Evolutionary conservation across 2,113 vertebrate genomes (phyloP).

Genomic region (Ageneiosus marmoratus): DNA sequence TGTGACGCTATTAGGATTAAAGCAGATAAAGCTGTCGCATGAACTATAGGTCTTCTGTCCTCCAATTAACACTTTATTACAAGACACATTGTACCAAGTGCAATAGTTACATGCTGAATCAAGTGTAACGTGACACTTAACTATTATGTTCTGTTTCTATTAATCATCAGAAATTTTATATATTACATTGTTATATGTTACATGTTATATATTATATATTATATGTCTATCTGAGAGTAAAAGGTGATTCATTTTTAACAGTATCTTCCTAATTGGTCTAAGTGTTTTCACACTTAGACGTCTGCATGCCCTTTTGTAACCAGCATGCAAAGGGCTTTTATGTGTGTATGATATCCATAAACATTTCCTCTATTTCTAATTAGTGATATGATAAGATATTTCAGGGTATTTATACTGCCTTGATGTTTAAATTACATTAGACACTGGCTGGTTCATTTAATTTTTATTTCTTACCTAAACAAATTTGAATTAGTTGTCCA

Average conservation of each 20-base stretch:
- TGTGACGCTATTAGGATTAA: constrained; percentile 61
- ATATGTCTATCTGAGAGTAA: neutral
- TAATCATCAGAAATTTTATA: neutral
- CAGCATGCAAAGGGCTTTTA: neutral
- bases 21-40: constrained; percentile 58
- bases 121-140: neutral
- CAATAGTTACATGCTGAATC: neutral
- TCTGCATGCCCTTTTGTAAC: neutral
- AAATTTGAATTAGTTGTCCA: neutral
- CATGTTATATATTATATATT: neutral
- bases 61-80: constrained; percentile 59
- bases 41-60: constrained; percentile 53
- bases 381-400: neutral
- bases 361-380: neutral
- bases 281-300: neutral
- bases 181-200: neutral
- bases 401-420: neutral
- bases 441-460: neutral
- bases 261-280: neutral
- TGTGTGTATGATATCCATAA: neutral
- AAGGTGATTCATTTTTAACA: neutral
- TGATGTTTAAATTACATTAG: neutral
- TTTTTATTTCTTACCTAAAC: neutral
- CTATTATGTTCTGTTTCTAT: neutral
- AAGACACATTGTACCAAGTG: constrained; percentile 18